Base-by-base conservation (phyloP, 2,113 vertebrate species). In the Plectropomus leopardus region DNA sequence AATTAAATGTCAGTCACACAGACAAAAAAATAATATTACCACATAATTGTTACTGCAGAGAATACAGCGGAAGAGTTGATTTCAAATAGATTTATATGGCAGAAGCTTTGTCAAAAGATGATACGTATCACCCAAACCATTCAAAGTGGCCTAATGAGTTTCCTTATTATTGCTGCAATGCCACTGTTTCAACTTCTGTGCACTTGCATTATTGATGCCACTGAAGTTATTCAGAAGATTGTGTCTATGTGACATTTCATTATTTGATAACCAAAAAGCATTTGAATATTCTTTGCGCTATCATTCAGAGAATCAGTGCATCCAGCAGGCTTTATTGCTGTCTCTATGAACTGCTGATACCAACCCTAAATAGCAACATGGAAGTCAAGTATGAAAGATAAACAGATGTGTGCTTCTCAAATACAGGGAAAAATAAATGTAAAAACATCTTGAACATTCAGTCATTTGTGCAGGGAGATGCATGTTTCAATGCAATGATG, bases 1-100 rank as follows among this genome's bases (percentile, higher is more conserved):
- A 83, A 89, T 90, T 83, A 83, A 83, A 74, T 90, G 80, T 53
- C 85, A 77, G 77, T 84, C 54, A 88, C 14, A 76, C 34, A 67
- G 66, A 74, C 53, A 48, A 64, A 45, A 4, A 6, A 45, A 51
- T 17, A 40, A 64, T 55, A 63, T 73, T n/a, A 53, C 11, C 7
- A 26, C 23, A 59, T 44, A 45, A 72, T 78, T 74, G 73, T 76
- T 65, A 74, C 26, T 73, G 74, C 36, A 21, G 54, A 45, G 11
- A 48, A 74, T 63, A 24, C 19, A 75, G 65, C 54, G 42, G 36
- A 58, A 47, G 45, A 44, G 28, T 64, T 75, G 32, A 28, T 59
- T 68, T 68, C 68, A 61, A 72, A 80, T 72, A 55, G 44, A 76
- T 73, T 79, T 64, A 72, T 72, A 30, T 59, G 26, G 63, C 34